These are phyloP conservation scores for Eupelmus urozonus DNA, from an alignment of 2,888 invertebrate species.

Conservation along the genomic window DNA sequence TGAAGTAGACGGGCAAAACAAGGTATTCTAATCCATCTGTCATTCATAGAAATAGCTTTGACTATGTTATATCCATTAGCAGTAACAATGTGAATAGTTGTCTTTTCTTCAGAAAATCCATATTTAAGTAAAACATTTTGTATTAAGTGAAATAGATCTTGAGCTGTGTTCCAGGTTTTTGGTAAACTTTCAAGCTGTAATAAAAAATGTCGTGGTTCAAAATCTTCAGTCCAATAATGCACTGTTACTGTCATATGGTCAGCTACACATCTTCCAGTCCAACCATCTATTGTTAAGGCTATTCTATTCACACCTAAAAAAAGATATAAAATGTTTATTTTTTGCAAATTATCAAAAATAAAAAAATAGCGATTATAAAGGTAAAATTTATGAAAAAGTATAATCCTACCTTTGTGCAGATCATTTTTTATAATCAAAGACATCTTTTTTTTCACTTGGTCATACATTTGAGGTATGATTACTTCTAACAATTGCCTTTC, in stretches of 20 bases:
- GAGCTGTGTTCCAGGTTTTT: constrained; percentile 57
- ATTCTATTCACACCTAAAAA: constrained; percentile 49
- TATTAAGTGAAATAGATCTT: constrained; percentile 58
- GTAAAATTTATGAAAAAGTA: background rate
- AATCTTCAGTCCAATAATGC: constrained; percentile 58
- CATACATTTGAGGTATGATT: constrained; percentile 56
- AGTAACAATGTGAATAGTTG: constrained; percentile 52
- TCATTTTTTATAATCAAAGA: constrained; percentile 52
- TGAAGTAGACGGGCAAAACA: constrained; percentile 60
- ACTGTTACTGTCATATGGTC: constrained; percentile 58
- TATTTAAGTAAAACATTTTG: constrained; percentile 58
- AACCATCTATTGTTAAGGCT: constrained; percentile 59
- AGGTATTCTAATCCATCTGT: constrained; percentile 57
- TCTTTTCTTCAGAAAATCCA: constrained; percentile 51
- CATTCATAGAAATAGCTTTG: constrained; percentile 54
- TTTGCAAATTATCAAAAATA: constrained; percentile 6
- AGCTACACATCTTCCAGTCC: constrained; percentile 55
- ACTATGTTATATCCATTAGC: constrained; percentile 57
- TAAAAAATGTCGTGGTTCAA: constrained; percentile 52
- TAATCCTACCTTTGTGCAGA: constrained; percentile 48
- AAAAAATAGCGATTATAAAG: background rate
- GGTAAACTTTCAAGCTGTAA: constrained; percentile 57
- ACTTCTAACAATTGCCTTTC: constrained; percentile 55
- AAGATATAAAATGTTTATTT: background rate
- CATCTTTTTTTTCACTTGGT: constrained; percentile 58